Evolutionary conservation across 2,113 vertebrate genomes (phyloP), one percentile per base, ranked within the genome.

Genomic region (Hystrix cristata): DNA sequence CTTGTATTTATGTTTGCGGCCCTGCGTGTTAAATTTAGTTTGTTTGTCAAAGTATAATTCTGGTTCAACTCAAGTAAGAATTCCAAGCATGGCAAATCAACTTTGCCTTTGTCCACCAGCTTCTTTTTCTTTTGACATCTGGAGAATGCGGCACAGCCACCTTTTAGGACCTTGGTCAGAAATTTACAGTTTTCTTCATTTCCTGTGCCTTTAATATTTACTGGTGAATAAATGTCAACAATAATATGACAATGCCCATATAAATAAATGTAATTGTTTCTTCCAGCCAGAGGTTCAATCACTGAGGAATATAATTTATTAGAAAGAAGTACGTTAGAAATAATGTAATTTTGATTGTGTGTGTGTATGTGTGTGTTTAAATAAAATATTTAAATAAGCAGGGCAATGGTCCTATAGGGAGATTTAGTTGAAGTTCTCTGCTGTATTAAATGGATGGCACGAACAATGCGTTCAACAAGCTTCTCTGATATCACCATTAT

Each of bases 401-500:
- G 88, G 87, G 96, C 82, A 91, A 97, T 97, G 93, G 59, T 51
- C 98, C 94, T 97, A 27, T 16, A 55, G 81, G 72, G 92, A 98
- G 97, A 98, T 97, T 97, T 18, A 97, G 78, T 90, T 94, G 95
- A 95, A 96, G 95, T 98, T 96, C 97, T 98, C 97, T 95, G 93
- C 96, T 94, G 94, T 92, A 98, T 98, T 98, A 98, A 98, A 98
- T 96, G 97, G 98, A 97, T 90, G 91, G 83, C 90, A 92, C 97
- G 94, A 98, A 96, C 23, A 1, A 97, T 97, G 97, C 97, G 97
- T 98, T 98, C 98, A 98, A 97, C 97, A 94, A 94, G 88, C 96
- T 98, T 94, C 97, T 98, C 98, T 98, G 98, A 98, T 98, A 98
- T 98, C 98, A 98, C 97, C 94, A 98, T 98, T 98, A 98, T 98